Evolutionary conservation across 2,888 invertebrate species (phyloP).

Genomic region (Leptarthrus brevirostris): DNA sequence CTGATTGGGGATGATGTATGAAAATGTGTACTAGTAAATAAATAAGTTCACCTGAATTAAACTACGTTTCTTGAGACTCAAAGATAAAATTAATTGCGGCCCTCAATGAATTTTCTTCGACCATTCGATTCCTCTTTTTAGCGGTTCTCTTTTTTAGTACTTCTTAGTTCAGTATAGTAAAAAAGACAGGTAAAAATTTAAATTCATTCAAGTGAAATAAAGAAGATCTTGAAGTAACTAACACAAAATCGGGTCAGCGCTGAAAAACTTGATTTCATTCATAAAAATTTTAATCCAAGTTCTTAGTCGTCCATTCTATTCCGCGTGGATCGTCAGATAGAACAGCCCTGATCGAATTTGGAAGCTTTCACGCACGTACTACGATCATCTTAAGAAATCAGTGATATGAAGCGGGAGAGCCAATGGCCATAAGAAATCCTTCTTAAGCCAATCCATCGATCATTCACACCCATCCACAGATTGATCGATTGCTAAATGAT

Average conservation of each 20-base stretch:
- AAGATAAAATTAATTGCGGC: slow-evolving; percentile 42
- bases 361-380: slow-evolving; percentile 46
- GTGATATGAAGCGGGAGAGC: slow-evolving; percentile 19
- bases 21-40: slow-evolving; percentile 21
- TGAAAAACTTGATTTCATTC: slow-evolving; percentile 34
- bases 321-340: neutral
- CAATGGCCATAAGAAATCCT: neutral
- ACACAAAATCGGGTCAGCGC: slow-evolving; percentile 27
- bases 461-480: slow-evolving; percentile 42
- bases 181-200: slow-evolving; percentile 19
- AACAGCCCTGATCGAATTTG: slow-evolving; percentile 17
- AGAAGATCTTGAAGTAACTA: slow-evolving; percentile 9
- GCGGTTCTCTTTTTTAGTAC: slow-evolving; percentile 3
- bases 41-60: neutral
- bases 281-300: slow-evolving; percentile 31
- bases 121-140: neutral
- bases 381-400: slow-evolving; percentile 30
- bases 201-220: slow-evolving; percentile 40
- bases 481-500: slow-evolving; percentile 46
- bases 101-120: slow-evolving; percentile 34
- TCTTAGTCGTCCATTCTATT: neutral
- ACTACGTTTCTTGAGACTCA: neutral
- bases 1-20: slow-evolving; percentile 1
- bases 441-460: neutral
- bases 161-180: too few relatives aligned